Conservation (phyloP, 2,113 vertebrate species). For the Aegithalos caudatus region DNA sequence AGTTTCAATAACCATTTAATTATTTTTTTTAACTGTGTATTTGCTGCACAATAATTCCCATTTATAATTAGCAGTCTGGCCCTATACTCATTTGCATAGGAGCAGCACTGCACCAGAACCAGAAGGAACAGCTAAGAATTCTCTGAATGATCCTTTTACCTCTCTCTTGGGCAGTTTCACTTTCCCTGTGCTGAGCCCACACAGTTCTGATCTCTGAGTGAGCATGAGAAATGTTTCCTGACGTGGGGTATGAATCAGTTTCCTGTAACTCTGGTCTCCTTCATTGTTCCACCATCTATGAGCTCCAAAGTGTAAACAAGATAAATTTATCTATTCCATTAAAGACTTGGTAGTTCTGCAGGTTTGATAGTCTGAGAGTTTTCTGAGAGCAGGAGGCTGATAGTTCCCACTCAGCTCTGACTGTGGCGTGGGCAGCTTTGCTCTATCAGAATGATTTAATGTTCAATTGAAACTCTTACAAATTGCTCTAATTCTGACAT, state of each 20-base stretch:
- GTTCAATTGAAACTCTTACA: constrained; percentile 3
- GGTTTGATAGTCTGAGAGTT: constrained; percentile 26
- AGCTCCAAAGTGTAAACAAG: constrained; percentile 16
- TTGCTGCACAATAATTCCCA: background rate
- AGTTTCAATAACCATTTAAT: background rate
- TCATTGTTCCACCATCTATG: background rate
- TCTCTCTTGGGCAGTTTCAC: background rate
- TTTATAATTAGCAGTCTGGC: background rate
- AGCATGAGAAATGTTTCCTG: constrained; percentile 22
- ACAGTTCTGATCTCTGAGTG: background rate
- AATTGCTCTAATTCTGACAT: constrained; percentile 20
- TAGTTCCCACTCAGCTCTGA: constrained; percentile 39
- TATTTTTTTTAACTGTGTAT: background rate
- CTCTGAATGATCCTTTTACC: background rate
- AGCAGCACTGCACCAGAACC: background rate
- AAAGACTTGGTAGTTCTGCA: constrained; percentile 15
- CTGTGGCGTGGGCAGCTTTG: background rate
- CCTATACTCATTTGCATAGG: background rate
- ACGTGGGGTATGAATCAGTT: constrained; percentile 1
- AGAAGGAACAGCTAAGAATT: background rate
- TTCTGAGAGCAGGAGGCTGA: constrained; percentile 31
- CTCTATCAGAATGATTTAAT: constrained; percentile 7
- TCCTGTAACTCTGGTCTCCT: background rate
- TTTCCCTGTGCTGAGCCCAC: background rate
- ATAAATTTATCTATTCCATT: constrained; percentile 53